A percentile compares a stretch with the other conserved stretches of the same genome.
Evolutionary conservation across 2,888 invertebrate genomes (phyloP).

Genomic region (Fabriciana adippe): DNA sequence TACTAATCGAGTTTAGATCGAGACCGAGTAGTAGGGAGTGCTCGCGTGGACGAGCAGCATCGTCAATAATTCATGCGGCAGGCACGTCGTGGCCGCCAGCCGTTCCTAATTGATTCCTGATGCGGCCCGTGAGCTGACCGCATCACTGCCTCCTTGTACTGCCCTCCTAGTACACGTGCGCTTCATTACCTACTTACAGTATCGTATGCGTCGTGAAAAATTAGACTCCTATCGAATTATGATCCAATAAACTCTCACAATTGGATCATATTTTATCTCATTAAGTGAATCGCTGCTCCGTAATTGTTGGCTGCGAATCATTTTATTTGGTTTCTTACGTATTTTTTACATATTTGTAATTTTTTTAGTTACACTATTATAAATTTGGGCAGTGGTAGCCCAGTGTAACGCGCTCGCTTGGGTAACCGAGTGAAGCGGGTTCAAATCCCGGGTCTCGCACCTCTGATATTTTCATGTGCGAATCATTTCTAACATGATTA

Average conservation of each 20-base stretch:
- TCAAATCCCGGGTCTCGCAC: too few relatives aligned
- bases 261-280: slow-evolving; percentile 27
- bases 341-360: too few relatives aligned
- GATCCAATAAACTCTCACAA: slow-evolving; percentile 27
- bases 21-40: slow-evolving; percentile 54
- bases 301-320: slow-evolving; percentile 7
- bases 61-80: slow-evolving; percentile 80
- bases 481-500: too few relatives aligned
- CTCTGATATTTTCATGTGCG: too few relatives aligned
- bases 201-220: slow-evolving; percentile 33
- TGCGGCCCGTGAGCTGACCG: slow-evolving; percentile 74
- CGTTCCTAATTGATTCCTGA: slow-evolving; percentile 81
- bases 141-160: slow-evolving; percentile 77
- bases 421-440: too few relatives aligned
- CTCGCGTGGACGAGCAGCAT: slow-evolving; percentile 58
- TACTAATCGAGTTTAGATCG: slow-evolving; percentile 53
- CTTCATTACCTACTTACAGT: slow-evolving; percentile 71
- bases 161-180: slow-evolving; percentile 70
- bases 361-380: too few relatives aligned
- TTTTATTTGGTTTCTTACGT: background rate
- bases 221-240: slow-evolving; percentile 35
- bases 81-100: slow-evolving; percentile 75
- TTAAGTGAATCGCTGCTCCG: slow-evolving; percentile 15
- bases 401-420: too few relatives aligned
- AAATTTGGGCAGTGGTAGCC: too few relatives aligned